Evolutionary conservation across 1,140 invertebrate genomes (phyloP).

Genomic region (Cephus cinctus): DNA sequence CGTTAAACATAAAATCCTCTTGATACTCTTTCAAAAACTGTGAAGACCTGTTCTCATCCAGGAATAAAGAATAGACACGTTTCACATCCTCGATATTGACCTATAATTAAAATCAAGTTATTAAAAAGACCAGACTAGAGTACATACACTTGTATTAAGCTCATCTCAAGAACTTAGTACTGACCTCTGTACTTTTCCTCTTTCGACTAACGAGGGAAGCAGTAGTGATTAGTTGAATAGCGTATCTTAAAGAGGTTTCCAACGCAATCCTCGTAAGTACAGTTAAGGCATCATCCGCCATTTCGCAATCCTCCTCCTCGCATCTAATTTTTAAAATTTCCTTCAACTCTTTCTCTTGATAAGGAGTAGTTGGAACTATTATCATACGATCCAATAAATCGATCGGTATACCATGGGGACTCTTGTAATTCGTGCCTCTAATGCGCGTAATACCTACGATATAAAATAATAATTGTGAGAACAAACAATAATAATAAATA

Average conservation of each 20-base stretch:
- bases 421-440: conserved; percentile 89
- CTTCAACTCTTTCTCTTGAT: conserved; percentile 85
- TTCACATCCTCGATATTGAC: conserved; percentile 90
- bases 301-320: conserved; percentile 97
- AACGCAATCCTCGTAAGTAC: conserved; percentile 90
- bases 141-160: not conserved
- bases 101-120: conserved; percentile 44
- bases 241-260: conserved; percentile 92
- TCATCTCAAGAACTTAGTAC: conserved; percentile 10
- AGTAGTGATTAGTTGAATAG: conserved; percentile 98
- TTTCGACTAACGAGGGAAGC: conserved; percentile 84
- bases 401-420: conserved; percentile 95
- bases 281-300: conserved; percentile 87
- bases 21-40: conserved; percentile 96
- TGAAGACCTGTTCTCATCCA: conserved; percentile 90
- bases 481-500: conserved; percentile 3
- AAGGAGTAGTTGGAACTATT: conserved; percentile 89
- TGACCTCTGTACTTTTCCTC: conserved; percentile 81
- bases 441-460: conserved; percentile 79
- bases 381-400: conserved; percentile 95
- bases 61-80: conserved; percentile 90
- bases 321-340: conserved; percentile 93
- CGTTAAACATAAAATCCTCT: conserved; percentile 92
- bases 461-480: conserved; percentile 1
- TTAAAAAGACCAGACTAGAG: conserved; percentile 7